Conservation (phyloP, 2,797 vertebrate species). For the Ispidina picta region DNA sequence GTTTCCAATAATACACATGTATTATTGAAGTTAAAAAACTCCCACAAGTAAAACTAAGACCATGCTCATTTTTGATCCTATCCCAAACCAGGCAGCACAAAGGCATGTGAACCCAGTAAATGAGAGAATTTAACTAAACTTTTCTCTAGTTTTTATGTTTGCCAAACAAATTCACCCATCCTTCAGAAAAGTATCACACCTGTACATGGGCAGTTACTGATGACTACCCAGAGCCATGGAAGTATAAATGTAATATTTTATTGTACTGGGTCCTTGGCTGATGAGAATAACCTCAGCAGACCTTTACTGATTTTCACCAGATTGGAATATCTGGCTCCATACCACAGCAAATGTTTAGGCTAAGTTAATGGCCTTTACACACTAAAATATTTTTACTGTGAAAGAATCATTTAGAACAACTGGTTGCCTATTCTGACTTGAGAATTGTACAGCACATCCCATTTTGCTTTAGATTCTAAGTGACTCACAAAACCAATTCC, state of each 20-base stretch:
- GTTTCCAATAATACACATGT: slow-evolving; percentile 61
- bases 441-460: not conserved
- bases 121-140: slow-evolving; percentile 8
- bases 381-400: not conserved
- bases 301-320: slow-evolving; percentile 32
- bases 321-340: slow-evolving; percentile 29
- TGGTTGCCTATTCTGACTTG: not conserved
- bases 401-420: not conserved
- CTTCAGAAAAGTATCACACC: not conserved
- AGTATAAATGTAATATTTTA: not conserved
- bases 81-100: slow-evolving; percentile 55
- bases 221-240: not conserved
- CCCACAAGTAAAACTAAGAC: slow-evolving; percentile 26
- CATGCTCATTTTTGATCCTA: slow-evolving; percentile 53
- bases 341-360: slow-evolving; percentile 47
- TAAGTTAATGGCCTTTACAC: slow-evolving; percentile 17
- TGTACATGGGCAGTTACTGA: not conserved
- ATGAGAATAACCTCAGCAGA: slow-evolving; percentile 41
- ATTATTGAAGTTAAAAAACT: slow-evolving; percentile 59
- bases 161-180: not conserved
- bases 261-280: not conserved
- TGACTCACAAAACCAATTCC: not conserved
- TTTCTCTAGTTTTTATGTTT: slow-evolving; percentile 19
- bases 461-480: not conserved
- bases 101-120: not conserved